Base-by-base conservation (phyloP, 2,113 vertebrate genomes). In the Rynchops niger region DNA sequence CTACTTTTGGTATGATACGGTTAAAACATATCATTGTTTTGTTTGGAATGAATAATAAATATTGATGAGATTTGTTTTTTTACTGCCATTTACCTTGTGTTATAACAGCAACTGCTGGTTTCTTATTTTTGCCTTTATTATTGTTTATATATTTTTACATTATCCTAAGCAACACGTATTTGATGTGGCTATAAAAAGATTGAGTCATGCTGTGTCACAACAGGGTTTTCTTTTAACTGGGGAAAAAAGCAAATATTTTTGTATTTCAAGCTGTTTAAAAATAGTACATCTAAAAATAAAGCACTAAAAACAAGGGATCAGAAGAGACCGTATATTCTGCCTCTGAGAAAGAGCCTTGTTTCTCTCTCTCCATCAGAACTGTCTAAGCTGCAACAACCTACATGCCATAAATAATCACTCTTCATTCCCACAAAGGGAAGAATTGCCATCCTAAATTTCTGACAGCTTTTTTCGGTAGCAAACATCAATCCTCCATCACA, bases 131-230 rank as follows among this genome's bases (percentile, higher is more conserved):
- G 50, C 55, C 26, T 82, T 86, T 74, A 58, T 77, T 72, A 36
- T 71, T 76, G 62, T 92, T 94, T 92, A 40, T 55, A 5, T 80
- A 42, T n/a, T 94, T 86, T 49, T 70, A 53, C 26, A 73, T 96
- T 89, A 95, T 88, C 91, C 74, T 94, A 95, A 95, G 59, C 91
- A 93, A 95, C 93, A 92, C 1, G 0, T 88, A 82, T 88, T 96
- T 91, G 81, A 97, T 95, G 89, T 88, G 50, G 78, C 79, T 95
- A 95, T 94, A 91, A 97, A 96, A 97, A 96, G 91, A 85, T 2
- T 95, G 23, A 95, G 63, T 83, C 91, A 86, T 71, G 79, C 93
- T 97, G 91, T 94, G 89, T 90, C 91, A 94, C 94, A 96, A 91
- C 91, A 90, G 87, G 59, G n/a, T 58, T 95, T 87, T 89, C 95